Evolutionary conservation across 2,113 vertebrate genomes (phyloP).

Genomic region (Phalacrocorax aristotelis): DNA sequence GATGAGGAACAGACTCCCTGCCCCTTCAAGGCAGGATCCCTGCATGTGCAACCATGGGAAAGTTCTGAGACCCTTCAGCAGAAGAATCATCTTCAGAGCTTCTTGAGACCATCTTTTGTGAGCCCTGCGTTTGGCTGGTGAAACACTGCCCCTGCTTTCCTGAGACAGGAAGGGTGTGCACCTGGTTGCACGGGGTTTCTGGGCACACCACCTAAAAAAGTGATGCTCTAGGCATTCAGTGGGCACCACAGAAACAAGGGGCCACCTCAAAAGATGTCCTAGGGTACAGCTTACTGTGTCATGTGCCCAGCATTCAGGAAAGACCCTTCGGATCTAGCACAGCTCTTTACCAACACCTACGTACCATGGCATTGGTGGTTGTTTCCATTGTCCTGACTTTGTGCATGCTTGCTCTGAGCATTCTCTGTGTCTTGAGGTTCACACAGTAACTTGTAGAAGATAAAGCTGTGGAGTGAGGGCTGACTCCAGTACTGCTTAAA

Average conservation of each 20-base stretch:
- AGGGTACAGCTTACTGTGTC: not conserved
- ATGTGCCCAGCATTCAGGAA: not conserved
- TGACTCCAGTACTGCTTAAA: not conserved
- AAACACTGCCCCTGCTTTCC: not conserved
- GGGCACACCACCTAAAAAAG: not conserved
- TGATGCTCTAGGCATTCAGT: not conserved
- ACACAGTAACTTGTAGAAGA: not conserved
- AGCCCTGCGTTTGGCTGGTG: not conserved
- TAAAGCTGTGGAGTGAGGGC: not conserved
- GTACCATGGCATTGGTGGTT: not conserved
- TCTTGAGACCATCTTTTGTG: not conserved
- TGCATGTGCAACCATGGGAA: not conserved
- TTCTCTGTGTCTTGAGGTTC: not conserved
- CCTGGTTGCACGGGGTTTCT: not conserved
- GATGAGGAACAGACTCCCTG: not conserved
- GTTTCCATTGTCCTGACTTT: not conserved
- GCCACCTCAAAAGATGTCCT: not conserved
- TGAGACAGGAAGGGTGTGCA: not conserved
- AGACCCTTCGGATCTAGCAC: not conserved
- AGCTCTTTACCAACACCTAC: not conserved
- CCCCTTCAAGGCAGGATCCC: not conserved
- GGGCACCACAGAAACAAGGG: not conserved
- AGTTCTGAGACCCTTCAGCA: not conserved
- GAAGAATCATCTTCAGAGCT: not conserved
- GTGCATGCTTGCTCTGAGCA: not conserved